phyloP scores from a whole-genome alignment of 2,113 vertebrate species.

The Aegotheles bennettii region DNA sequence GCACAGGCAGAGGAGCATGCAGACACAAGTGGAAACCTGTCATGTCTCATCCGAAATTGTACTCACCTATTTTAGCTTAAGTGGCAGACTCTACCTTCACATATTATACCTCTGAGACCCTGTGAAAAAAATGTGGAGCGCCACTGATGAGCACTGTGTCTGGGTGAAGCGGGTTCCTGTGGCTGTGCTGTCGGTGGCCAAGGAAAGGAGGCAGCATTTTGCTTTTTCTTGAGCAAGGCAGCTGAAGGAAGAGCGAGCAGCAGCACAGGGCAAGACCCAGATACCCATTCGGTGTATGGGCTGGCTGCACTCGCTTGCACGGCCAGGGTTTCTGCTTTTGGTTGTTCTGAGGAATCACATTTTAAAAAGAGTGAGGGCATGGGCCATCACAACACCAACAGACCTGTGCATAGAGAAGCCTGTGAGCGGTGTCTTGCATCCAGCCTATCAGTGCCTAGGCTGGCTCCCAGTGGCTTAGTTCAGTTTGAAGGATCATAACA shows the following conservation, averaged over 20 bases:
- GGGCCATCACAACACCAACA: rapidly evolving
- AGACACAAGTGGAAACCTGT: neutral
- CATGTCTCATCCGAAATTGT: neutral
- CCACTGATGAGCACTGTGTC: neutral
- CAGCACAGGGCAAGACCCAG: neutral
- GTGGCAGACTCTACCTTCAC: neutral
- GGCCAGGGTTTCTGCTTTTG: neutral
- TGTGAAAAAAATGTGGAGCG: neutral
- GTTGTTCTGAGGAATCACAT: neutral
- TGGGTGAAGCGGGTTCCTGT: neutral
- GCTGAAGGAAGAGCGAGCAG: neutral
- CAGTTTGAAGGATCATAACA: neutral
- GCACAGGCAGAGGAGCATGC: neutral
- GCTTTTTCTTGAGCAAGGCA: neutral
- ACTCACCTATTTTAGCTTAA: neutral
- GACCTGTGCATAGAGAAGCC: rapidly evolving
- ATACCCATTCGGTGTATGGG: neutral
- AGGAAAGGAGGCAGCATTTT: neutral
- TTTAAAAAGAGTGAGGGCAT: neutral
- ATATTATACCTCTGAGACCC: neutral
- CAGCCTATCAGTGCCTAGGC: rapidly evolving
- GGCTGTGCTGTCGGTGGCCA: rapidly evolving
- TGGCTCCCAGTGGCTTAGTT: neutral
- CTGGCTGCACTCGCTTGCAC: neutral
- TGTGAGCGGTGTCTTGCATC: rapidly evolving